phyloP scores from a whole-genome alignment of 2,888 invertebrate species.

The Fabriciana adippe region DNA sequence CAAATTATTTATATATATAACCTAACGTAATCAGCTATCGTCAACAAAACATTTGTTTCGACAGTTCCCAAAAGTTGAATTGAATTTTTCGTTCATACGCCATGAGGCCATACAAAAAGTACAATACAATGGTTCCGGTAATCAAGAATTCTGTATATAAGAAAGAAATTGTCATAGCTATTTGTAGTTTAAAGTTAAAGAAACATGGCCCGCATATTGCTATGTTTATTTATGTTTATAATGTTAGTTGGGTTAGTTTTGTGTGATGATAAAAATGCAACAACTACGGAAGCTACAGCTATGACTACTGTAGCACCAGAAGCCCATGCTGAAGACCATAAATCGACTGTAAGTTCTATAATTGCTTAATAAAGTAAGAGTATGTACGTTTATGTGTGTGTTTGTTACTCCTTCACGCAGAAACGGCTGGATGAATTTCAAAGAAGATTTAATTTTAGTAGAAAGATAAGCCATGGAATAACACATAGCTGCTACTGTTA shows the following conservation, averaged over 20 bases:
- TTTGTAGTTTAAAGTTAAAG: conserved; percentile 25
- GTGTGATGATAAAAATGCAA: conserved; percentile 44
- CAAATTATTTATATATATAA: too few species aligned
- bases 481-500: too few species aligned
- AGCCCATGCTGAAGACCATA: conserved; percentile 15
- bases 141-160: conserved; percentile 44
- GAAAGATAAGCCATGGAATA: too few species aligned
- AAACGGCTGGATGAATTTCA: too few species aligned
- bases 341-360: conserved; percentile 6
- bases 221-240: conserved; percentile 40
- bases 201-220: conserved; percentile 44
- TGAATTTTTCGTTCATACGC: conserved; percentile 3
- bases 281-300: conserved; percentile 34
- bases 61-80: too few species aligned
- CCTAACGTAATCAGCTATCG: neutral
- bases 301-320: conserved; percentile 6
- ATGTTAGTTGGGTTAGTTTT: conserved; percentile 37
- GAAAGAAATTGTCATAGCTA: conserved; percentile 34
- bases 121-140: conserved; percentile 41
- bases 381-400: too few species aligned
- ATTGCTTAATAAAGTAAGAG: neutral
- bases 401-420: too few species aligned
- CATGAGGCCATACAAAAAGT: conserved; percentile 24
- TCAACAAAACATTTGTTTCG: neutral
- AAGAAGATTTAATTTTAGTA: too few species aligned